Conservation (phyloP, 2,888 invertebrate genomes). For the Neoascia interrupta region DNA sequence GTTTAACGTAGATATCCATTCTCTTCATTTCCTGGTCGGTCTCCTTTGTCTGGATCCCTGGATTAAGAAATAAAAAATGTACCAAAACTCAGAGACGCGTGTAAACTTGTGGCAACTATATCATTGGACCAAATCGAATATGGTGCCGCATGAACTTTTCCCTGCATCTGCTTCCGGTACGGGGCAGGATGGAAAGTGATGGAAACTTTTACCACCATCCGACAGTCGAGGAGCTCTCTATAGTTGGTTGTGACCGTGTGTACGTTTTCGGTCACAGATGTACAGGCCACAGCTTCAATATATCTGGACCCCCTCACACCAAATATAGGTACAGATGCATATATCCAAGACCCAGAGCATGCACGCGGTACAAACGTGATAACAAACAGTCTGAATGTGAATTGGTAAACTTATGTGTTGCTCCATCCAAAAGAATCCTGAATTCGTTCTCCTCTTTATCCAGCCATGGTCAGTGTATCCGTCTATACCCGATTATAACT, state of each 20-base stretch:
- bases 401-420: slow-evolving; percentile 61
- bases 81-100: slow-evolving; percentile 48
- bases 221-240: neutral
- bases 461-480: neutral
- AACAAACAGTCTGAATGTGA: slow-evolving; percentile 57
- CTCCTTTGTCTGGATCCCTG: no score
- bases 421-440: slow-evolving; percentile 48
- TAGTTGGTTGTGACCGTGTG: slow-evolving; percentile 41
- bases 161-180: neutral
- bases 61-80: slow-evolving; percentile 35
- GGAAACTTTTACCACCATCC: slow-evolving; percentile 28
- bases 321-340: slow-evolving; percentile 29
- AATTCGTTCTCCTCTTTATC: slow-evolving; percentile 10
- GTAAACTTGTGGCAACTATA: slow-evolving; percentile 59
- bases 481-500: neutral
- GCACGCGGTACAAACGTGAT: slow-evolving; percentile 57
- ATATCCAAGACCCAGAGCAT: slow-evolving; percentile 11
- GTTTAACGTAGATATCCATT: no score
- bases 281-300: slow-evolving; percentile 58
- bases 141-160: neutral
- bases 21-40: no score
- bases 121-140: slow-evolving; percentile 32
- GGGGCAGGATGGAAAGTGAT: neutral
- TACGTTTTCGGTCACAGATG: slow-evolving; percentile 68
- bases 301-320: slow-evolving; percentile 64